Evolutionary conservation across 1,140 invertebrate genomes (phyloP).

Genomic region (Pseudomyrmex pallidus): DNA sequence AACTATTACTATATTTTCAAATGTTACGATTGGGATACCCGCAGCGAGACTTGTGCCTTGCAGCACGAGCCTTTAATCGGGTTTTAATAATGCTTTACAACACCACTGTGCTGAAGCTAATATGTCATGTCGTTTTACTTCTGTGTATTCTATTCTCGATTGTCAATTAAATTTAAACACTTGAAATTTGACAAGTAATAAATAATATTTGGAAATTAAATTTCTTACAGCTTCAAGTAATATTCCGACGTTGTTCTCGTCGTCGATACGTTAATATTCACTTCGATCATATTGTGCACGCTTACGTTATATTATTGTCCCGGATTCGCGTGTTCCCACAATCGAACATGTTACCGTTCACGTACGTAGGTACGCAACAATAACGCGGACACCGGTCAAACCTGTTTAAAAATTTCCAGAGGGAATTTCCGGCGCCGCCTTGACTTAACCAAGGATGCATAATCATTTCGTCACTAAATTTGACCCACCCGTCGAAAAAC

Average conservation of each 20-base stretch:
- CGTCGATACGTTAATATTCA: neutral
- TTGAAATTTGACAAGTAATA: neutral
- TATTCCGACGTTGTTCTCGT: neutral
- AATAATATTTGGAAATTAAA: slow-evolving; percentile 33
- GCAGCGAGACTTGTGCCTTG: neutral
- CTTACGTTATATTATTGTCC: slow-evolving; percentile 65
- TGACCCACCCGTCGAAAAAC: slow-evolving; percentile 21
- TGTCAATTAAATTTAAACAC: too few relatives aligned
- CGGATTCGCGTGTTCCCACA: slow-evolving; percentile 59
- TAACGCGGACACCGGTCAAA: slow-evolving; percentile 56
- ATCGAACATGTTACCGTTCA: slow-evolving; percentile 25
- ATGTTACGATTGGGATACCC: slow-evolving; percentile 14
- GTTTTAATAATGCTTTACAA: neutral
- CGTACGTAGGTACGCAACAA: slow-evolving; percentile 9
- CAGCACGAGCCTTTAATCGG: neutral
- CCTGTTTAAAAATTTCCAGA: slow-evolving; percentile 63
- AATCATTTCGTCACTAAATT: slow-evolving; percentile 29
- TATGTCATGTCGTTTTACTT: neutral
- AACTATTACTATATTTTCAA: neutral
- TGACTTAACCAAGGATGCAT: slow-evolving; percentile 60
- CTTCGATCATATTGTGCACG: slow-evolving; percentile 23
- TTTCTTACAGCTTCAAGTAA: slow-evolving; percentile 6
- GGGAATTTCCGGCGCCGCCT: slow-evolving; percentile 69
- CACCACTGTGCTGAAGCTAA: neutral
- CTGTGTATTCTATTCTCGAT: neutral